These are phyloP conservation scores for Dryadula phaetusa DNA, from an alignment of 2,888 invertebrate genomes.

Conservation along the genomic window DNA sequence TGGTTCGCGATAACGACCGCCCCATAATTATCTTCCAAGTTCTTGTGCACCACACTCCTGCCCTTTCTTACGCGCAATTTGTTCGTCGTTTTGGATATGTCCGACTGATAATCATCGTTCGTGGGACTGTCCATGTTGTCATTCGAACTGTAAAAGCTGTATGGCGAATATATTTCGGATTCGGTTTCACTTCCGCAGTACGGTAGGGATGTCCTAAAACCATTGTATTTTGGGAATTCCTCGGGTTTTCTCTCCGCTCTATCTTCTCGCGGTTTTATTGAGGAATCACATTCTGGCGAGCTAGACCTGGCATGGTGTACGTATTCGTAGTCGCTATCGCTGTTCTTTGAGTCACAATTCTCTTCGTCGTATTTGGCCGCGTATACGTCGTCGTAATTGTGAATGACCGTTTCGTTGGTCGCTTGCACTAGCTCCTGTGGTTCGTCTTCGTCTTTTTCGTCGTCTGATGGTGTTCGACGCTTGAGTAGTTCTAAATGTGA, in stretches of 20 bases:
- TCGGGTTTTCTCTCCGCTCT: conserved; percentile 67
- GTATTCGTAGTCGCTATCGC: conserved; percentile 87
- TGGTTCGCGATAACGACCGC: conserved; percentile 95
- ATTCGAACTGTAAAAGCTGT: conserved; percentile 88
- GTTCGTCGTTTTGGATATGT: conserved; percentile 81
- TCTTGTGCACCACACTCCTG: conserved; percentile 92
- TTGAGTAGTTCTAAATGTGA: conserved; percentile 86
- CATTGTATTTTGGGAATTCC: conserved; percentile 85
- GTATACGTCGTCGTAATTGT: conserved; percentile 81
- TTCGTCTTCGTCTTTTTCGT: conserved; percentile 83
- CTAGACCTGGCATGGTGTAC: conserved; percentile 87
- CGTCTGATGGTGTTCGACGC: conserved; percentile 76
- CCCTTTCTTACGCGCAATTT: conserved; percentile 91
- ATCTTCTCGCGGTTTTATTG: conserved; percentile 76
- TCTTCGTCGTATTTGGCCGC: conserved; percentile 77
- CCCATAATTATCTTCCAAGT: conserved; percentile 95
- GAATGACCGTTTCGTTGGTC: conserved; percentile 75
- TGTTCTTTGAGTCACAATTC: conserved; percentile 76
- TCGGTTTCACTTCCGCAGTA: conserved; percentile 94
- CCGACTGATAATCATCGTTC: conserved; percentile 75
- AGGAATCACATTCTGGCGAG: conserved; percentile 87
- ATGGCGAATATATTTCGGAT: conserved; percentile 93
- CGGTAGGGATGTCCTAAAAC: conserved; percentile 87
- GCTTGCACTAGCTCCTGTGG: conserved; percentile 76
- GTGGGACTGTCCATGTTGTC: conserved; percentile 80